Conservation (phyloP, 2,888 invertebrate species). For the Drosophila meridiana region DNA sequence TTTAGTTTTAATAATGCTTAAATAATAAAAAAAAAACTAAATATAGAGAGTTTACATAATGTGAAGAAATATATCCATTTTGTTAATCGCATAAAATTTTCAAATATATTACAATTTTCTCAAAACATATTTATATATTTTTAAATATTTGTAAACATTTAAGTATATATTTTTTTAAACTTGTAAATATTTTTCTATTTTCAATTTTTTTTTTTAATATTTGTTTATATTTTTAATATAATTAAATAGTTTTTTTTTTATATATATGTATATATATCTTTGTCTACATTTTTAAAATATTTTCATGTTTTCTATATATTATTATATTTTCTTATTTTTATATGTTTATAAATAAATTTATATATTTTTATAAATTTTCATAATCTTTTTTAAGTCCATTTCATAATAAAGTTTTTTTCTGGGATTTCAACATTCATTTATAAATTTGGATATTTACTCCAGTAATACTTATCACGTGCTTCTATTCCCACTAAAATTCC, state of each 20-base stretch:
- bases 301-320: not conserved
- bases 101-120: too few relatives aligned
- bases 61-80: too few relatives aligned
- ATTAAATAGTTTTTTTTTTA: not conserved
- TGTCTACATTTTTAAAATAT: not conserved
- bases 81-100: too few relatives aligned
- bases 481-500: not conserved
- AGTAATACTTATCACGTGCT: not conserved
- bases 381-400: not conserved
- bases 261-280: not conserved
- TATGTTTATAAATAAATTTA: not conserved
- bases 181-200: not conserved
- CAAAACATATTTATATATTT: not conserved
- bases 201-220: too few relatives aligned
- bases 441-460: not conserved
- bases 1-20: too few relatives aligned
- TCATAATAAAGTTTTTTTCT: not conserved
- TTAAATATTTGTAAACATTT: not conserved
- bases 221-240: not conserved
- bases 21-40: too few relatives aligned
- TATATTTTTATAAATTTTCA: not conserved
- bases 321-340: not conserved
- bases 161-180: not conserved
- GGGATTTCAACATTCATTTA: not conserved
- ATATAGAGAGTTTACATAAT: too few relatives aligned